A percentile compares a stretch with the other conserved stretches of the same genome.
Conservation (phyloP, 2,888 invertebrate genomes). For the Arctia plantaginis region DNA sequence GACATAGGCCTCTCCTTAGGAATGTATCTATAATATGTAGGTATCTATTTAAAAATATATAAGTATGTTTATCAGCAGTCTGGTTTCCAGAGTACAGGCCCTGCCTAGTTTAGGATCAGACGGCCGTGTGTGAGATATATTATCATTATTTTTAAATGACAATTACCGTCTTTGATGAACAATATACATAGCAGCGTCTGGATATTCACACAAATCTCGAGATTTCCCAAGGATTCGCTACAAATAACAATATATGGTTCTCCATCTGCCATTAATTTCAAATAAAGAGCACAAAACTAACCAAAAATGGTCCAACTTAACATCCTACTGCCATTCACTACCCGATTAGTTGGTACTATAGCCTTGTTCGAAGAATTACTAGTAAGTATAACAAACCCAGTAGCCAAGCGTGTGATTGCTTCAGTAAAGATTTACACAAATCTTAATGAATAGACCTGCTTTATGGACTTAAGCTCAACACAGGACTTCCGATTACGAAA, state of each 20-base stretch:
- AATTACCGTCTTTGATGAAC: neutral
- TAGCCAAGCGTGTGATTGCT: conserved; percentile 41
- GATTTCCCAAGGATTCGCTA: neutral
- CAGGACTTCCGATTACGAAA: conserved; percentile 42
- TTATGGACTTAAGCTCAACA: conserved; percentile 24
- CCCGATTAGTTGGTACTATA: conserved; percentile 39
- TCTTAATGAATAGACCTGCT: conserved; percentile 40
- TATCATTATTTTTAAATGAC: neutral
- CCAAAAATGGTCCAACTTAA: conserved; percentile 14
- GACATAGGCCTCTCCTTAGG: no score
- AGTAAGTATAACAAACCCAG: conserved; percentile 27
- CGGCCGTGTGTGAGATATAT: no score
- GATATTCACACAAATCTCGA: neutral
- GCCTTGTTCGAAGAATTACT: conserved; percentile 33
- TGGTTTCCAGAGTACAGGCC: no score
- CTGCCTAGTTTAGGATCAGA: no score
- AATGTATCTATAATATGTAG: no score
- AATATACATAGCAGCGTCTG: neutral
- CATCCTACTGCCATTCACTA: conserved; percentile 32
- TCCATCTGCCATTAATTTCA: conserved; percentile 12
- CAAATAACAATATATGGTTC: neutral
- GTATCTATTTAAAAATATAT: no score
- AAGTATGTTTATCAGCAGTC: no score
- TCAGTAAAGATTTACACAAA: conserved; percentile 37
- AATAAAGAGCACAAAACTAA: conserved; percentile 21